phyloP scores from a whole-genome alignment of 2,797 vertebrate genomes.

The Lacerta viridis region DNA sequence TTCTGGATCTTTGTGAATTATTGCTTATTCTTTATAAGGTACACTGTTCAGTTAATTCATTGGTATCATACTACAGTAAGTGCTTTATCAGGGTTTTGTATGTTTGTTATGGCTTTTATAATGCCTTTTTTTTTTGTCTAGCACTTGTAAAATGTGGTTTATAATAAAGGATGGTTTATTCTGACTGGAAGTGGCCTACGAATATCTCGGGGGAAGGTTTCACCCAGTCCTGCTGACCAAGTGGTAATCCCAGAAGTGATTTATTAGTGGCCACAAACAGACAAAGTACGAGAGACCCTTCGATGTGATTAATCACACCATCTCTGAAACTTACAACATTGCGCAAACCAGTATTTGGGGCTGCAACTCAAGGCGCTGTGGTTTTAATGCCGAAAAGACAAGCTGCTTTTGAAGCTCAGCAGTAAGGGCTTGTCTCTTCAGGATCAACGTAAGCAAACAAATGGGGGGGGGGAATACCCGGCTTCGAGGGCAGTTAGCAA shows the following conservation, averaged over 20 bases:
- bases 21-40: slow-evolving; percentile 29
- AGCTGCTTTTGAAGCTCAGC: background rate
- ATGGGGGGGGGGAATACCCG: no score
- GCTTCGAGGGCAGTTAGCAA: background rate
- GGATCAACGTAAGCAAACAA: background rate
- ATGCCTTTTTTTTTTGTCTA: slow-evolving; percentile 68
- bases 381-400: background rate
- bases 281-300: no score
- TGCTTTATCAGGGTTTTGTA: slow-evolving; percentile 67
- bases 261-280: no score
- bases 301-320: no score
- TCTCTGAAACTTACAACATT: background rate
- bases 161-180: slow-evolving; percentile 78
- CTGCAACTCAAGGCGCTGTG: background rate
- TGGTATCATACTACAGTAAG: slow-evolving; percentile 46
- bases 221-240: background rate
- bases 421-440: no score
- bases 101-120: slow-evolving; percentile 72
- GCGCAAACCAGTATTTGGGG: background rate
- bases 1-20: slow-evolving; percentile 33
- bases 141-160: slow-evolving; percentile 80
- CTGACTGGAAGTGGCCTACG: no score
- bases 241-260: background rate
- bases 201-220: background rate
- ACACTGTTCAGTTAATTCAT: slow-evolving; percentile 46